These are phyloP conservation scores for Colletes gigas DNA, from an alignment of 1,140 invertebrate genomes.

Conservation along the genomic window DNA sequence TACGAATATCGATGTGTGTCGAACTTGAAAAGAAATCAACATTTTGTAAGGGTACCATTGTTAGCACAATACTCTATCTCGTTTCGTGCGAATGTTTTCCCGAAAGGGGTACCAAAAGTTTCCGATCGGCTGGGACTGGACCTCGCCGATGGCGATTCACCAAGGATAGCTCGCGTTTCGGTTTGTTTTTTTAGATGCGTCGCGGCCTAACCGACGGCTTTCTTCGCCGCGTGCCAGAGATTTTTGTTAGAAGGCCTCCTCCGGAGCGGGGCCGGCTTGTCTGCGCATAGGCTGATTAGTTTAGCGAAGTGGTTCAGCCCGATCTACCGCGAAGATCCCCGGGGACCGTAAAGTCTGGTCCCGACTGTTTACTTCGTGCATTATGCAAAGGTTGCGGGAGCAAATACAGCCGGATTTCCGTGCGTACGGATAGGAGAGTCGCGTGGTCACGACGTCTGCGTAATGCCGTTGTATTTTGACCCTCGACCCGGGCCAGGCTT, in stretches of 20 bases:
- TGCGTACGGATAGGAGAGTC: background rate
- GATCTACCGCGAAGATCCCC: constrained; percentile 54
- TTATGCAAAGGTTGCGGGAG: constrained; percentile 5
- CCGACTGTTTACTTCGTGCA: constrained; percentile 29
- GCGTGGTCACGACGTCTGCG: constrained; percentile 9
- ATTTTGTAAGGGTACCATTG: too few relatives aligned
- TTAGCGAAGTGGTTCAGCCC: constrained; percentile 62
- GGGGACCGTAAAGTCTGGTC: constrained; percentile 36
- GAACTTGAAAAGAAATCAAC: too few relatives aligned
- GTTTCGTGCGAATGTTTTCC: too few relatives aligned
- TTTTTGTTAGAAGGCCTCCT: background rate
- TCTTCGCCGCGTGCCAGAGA: background rate
- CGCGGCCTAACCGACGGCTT: background rate
- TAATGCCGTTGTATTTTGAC: constrained; percentile 23
- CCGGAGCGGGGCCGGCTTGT: background rate
- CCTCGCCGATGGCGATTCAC: background rate
- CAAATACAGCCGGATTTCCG: constrained; percentile 28
- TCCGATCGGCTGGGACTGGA: background rate
- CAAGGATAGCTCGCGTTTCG: background rate
- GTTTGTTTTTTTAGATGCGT: background rate
- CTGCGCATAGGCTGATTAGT: constrained; percentile 60
- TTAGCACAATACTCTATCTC: too few relatives aligned
- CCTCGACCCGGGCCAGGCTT: constrained; percentile 22
- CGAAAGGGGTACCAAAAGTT: background rate
- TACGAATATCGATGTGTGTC: too few relatives aligned